phyloP scores from a whole-genome alignment of 2,888 invertebrate genomes.

The Drosophila siamana region DNA sequence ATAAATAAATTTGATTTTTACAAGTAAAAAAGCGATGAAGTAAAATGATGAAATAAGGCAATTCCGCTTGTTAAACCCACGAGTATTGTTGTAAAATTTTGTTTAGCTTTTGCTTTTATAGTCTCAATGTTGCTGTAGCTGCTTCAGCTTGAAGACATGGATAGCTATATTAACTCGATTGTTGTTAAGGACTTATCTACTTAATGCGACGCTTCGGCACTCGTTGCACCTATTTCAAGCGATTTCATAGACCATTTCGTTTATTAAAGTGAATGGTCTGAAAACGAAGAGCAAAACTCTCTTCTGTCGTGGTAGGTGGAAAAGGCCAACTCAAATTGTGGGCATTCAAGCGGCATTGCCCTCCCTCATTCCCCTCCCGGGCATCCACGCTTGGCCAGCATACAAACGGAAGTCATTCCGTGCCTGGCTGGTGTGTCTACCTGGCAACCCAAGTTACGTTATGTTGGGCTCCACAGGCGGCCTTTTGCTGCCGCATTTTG shows the following conservation, averaged over 20 bases:
- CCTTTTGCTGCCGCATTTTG: constrained; percentile 21
- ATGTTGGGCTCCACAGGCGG: constrained; percentile 20
- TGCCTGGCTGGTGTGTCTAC: constrained; percentile 12
- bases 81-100: no score
- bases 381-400: constrained; percentile 1
- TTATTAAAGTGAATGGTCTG: constrained; percentile 23
- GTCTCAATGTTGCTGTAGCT: no score
- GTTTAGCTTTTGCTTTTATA: no score
- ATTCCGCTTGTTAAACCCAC: no score
- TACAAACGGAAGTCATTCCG: constrained; percentile 31
- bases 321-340: constrained; percentile 37
- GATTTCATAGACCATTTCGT: background rate
- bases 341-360: constrained; percentile 21
- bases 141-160: no score
- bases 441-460: constrained; percentile 2
- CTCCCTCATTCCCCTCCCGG: no score
- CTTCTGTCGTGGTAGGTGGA: constrained; percentile 13
- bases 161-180: no score
- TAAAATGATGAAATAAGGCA: no score
- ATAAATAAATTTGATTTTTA: no score
- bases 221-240: background rate
- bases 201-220: background rate
- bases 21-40: no score
- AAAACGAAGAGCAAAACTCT: constrained; percentile 11
- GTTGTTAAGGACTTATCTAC: no score